Evolutionary conservation across 1,140 invertebrate genomes (phyloP).

Genomic region (Kradibia gibbosae): DNA sequence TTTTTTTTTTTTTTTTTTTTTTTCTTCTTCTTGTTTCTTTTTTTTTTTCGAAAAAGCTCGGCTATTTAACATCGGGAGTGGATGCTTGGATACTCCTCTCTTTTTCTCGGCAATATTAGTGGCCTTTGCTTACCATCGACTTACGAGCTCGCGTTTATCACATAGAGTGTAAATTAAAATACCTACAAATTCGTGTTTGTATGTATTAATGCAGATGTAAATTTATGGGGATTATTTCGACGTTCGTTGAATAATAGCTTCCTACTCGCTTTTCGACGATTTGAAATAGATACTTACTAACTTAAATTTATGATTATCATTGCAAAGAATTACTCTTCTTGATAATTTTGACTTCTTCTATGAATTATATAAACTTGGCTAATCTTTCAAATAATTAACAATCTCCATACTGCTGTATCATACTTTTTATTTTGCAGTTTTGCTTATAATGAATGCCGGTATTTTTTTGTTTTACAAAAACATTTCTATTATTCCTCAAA

Average conservation of each 20-base stretch:
- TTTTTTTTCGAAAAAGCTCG: slow-evolving; percentile 19
- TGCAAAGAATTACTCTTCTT: too few relatives aligned
- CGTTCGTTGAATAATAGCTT: not conserved
- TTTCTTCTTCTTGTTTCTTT: not conserved
- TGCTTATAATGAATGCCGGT: not conserved
- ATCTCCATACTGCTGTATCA: too few relatives aligned
- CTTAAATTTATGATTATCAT: too few relatives aligned
- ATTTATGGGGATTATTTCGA: not conserved
- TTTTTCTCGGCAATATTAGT: slow-evolving; percentile 7
- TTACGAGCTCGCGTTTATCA: not conserved
- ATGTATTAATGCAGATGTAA: not conserved
- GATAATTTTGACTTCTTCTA: too few relatives aligned
- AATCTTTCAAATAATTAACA: too few relatives aligned
- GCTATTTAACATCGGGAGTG: slow-evolving; percentile 6
- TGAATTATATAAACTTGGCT: too few relatives aligned
- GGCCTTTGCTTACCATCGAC: not conserved
- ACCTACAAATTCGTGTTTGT: not conserved
- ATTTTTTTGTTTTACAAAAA: not conserved
- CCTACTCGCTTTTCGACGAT: too few relatives aligned
- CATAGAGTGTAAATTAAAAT: not conserved
- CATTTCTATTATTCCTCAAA: too few relatives aligned
- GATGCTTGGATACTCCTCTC: not conserved
- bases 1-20: slow-evolving; percentile 8
- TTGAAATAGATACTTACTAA: too few relatives aligned
- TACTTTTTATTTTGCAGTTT: not conserved